Percentiles rank a stretch among this genome's conserved stretches.
phyloP scores from a whole-genome alignment of 2,797 vertebrate genomes.

The Petrocephalus sullivani region DNA sequence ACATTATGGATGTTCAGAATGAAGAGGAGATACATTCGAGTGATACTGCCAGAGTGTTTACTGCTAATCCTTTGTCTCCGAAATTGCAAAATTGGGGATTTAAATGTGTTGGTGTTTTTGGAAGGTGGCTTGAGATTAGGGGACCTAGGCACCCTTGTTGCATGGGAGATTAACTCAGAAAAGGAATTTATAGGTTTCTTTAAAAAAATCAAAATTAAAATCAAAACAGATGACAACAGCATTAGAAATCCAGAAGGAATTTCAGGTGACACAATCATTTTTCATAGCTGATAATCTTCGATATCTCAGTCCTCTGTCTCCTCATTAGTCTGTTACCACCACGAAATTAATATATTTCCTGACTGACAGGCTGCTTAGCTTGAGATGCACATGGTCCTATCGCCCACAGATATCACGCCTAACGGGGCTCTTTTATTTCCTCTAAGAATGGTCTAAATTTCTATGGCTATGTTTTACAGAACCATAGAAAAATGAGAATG shows the following conservation, averaged over 20 bases:
- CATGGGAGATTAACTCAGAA: neutral
- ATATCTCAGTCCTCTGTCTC: neutral
- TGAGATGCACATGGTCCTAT: neutral
- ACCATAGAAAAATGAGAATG: slow-evolving; percentile 3
- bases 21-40: neutral
- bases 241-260: neutral
- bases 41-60: slow-evolving; percentile 3
- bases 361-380: neutral
- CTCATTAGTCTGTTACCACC: neutral
- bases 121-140: neutral
- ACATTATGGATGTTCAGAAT: neutral
- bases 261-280: neutral
- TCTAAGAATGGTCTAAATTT: neutral
- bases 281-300: neutral
- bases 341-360: neutral
- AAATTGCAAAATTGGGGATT: neutral
- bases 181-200: neutral
- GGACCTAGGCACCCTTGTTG: neutral
- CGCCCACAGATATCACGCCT: neutral
- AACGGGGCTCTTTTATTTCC: neutral
- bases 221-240: neutral
- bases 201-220: neutral
- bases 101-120: neutral
- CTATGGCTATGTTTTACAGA: neutral
- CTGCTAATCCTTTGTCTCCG: slow-evolving; percentile 7